These are phyloP conservation scores for Brachynemurus nebulosus DNA, from an alignment of 2,888 invertebrate species.

Conservation along the genomic window DNA sequence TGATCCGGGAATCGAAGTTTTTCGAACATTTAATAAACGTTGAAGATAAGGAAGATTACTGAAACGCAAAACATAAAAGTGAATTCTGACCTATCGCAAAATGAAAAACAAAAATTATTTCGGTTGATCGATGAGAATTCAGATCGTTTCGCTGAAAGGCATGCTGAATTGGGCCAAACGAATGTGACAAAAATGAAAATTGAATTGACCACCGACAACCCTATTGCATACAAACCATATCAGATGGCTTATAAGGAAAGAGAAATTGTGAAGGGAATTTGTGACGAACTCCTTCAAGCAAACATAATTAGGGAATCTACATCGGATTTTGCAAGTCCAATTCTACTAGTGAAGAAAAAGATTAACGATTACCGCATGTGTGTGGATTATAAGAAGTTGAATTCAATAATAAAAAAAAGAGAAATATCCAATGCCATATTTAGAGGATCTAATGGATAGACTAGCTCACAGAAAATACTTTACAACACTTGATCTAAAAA, in stretches of 20 bases:
- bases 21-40: no score
- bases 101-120: no score
- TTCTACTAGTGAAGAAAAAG: conserved; percentile 13
- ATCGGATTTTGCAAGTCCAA: conserved; percentile 15
- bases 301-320: conserved; percentile 14
- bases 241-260: conserved; percentile 15
- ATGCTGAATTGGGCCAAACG: not conserved
- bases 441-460: conserved; percentile 19
- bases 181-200: conserved; percentile 13
- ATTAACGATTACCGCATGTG: conserved; percentile 14
- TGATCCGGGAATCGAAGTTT: no score
- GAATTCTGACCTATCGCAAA: no score
- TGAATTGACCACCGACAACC: conserved; percentile 9
- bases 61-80: no score
- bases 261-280: conserved; percentile 11
- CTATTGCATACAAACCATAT: conserved; percentile 15
- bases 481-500: conserved; percentile 18
- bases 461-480: conserved; percentile 18
- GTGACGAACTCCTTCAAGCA: conserved; percentile 12
- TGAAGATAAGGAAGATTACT: no score
- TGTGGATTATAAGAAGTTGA: conserved; percentile 19
- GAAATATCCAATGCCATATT: conserved; percentile 19
- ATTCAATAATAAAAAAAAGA: conserved; percentile 19
- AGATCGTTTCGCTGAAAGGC: no score
- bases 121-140: no score